phyloP scores from a whole-genome alignment of 2,113 vertebrate genomes.

The Tichodroma muraria region DNA sequence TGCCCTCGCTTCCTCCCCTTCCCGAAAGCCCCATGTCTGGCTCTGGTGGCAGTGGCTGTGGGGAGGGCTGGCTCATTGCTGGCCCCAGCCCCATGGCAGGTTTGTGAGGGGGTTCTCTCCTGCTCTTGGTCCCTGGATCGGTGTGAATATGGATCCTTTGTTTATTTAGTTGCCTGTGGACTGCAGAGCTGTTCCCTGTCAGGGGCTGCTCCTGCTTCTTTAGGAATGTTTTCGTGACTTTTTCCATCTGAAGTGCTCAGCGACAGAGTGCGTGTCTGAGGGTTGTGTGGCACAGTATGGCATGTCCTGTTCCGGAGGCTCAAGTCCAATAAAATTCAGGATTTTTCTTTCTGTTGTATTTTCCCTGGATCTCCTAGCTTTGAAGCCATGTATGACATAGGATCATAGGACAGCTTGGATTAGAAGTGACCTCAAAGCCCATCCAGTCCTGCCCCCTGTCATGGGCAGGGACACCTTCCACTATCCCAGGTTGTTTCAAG shows the following conservation, averaged over 20 bases:
- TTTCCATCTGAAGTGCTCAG: rapidly evolving
- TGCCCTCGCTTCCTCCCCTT: neutral
- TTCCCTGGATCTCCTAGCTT: neutral
- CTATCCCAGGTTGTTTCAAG: neutral
- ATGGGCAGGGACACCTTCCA: neutral
- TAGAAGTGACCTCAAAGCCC: neutral
- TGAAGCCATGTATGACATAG: neutral
- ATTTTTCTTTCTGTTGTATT: neutral
- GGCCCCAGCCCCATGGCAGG: neutral
- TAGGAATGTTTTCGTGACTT: neutral
- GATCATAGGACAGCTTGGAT: neutral
- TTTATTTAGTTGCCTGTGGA: neutral
- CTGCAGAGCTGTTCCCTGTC: rapidly evolving
- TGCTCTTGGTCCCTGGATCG: neutral
- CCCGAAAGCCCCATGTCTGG: rapidly evolving
- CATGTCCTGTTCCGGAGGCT: neutral
- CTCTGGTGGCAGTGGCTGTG: neutral
- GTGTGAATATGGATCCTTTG: rapidly evolving
- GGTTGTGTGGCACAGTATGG: rapidly evolving
- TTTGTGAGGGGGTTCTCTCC: rapidly evolving
- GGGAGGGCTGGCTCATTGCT: neutral
- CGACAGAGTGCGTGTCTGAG: rapidly evolving
- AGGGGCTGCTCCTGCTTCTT: neutral
- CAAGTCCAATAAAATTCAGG: conserved; percentile 9
- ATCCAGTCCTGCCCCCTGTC: neutral